These are phyloP conservation scores for Zootermopsis nevadensis DNA, from an alignment of 2,888 invertebrate species.

Conservation along the genomic window DNA sequence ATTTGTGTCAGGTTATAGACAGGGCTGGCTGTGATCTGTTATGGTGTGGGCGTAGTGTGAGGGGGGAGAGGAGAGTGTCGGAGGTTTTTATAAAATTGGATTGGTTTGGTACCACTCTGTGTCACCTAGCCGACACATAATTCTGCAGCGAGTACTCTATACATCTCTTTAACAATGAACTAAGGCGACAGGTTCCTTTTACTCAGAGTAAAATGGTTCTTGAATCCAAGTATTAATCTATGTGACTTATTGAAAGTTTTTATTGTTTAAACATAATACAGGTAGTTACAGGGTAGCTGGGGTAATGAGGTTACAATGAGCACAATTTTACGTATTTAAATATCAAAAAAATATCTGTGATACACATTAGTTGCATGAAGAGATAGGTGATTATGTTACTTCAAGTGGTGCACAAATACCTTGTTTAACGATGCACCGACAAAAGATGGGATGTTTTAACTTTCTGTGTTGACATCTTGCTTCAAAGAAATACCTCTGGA, in stretches of 20 bases:
- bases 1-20: slow-evolving; percentile 47
- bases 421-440: no score
- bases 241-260: background rate
- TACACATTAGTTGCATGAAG: no score
- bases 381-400: background rate
- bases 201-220: background rate
- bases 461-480: no score
- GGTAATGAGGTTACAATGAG: background rate
- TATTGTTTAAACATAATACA: background rate
- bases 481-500: no score
- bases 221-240: background rate
- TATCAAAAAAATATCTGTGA: no score
- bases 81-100: slow-evolving; percentile 49
- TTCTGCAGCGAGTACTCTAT: background rate
- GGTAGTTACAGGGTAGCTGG: background rate
- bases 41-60: slow-evolving; percentile 28
- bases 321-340: background rate
- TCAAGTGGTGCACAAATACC: no score
- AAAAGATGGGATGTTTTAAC: no score
- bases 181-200: slow-evolving; percentile 45
- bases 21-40: slow-evolving; percentile 48
- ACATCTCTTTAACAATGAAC: slow-evolving; percentile 38
- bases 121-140: slow-evolving; percentile 46
- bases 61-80: slow-evolving; percentile 3
- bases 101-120: slow-evolving; percentile 52